Evolutionary conservation across 1,140 invertebrate genomes (phyloP), one percentile per base, ranked within the genome.

Genomic region (Anadara kagoshimensis): DNA sequence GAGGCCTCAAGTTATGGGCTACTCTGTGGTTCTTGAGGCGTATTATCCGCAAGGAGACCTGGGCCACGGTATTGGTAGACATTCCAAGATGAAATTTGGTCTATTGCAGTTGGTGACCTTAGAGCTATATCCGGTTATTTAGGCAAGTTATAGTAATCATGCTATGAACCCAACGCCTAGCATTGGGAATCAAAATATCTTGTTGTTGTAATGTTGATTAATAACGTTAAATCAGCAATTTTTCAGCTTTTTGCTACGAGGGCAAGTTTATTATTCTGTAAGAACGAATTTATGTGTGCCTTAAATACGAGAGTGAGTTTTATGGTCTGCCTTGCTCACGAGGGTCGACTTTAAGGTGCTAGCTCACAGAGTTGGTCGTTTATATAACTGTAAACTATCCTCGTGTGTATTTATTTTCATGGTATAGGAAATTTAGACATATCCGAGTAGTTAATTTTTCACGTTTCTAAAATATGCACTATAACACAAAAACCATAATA

Each of bases 41-140:
- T 10, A 57, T 78, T 3, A 67, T 87, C 22, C 64, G 58, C 12
- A 71, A 78, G 49, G 78, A 87, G 61, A 79, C 83, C 22, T 83
- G 80, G 82, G 82, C 3, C 85, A 87, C 11, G 85, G 85, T 0
- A 87, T 87, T 4, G 85, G 85, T 0, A 67, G 85, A 24, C 85
- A 87, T 67, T 71, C 77, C 7, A 66, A 24, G 69, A 78, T 1
- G 84, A 87, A 66, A 81, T 86, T n/a, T 85, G 82, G 82, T 61
- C 51, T 18, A 84, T 87, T 54, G 85, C 75, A 0, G 51, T 68
- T 0, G 53, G 59, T n/a, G 85, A 87, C 58, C 66, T 87, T 51
- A 70, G 54, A 5, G 83, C 85, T 5, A 56, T 87, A 0, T 83
- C 84, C 3, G 75, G 70, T 41, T 85, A 78, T 69, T 67, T 87